phyloP scores from a whole-genome alignment of 2,113 vertebrate species.

The Epinephelus cyanopodus region DNA sequence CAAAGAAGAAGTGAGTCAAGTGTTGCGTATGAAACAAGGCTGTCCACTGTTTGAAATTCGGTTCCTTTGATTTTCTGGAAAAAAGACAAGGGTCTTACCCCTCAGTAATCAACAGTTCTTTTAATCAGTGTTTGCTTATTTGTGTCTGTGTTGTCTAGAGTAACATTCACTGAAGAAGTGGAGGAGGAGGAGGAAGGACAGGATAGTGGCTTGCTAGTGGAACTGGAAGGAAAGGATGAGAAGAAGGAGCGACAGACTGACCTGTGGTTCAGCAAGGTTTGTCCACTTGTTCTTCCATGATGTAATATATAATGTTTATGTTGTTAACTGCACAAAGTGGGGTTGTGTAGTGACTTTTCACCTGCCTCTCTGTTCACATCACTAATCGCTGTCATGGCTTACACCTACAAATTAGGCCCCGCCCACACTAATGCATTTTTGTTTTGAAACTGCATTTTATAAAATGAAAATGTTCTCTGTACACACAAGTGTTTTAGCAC shows the following conservation, averaged over 20 bases:
- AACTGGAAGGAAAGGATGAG: slow-evolving; percentile 89
- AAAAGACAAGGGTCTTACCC: neutral
- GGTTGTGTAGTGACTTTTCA: neutral
- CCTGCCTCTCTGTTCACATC: neutral
- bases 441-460: too few species aligned
- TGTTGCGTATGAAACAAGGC: neutral
- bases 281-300: neutral
- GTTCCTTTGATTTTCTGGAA: neutral
- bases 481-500: too few species aligned
- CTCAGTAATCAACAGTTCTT: neutral
- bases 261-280: slow-evolving; percentile 97
- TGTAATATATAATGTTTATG: neutral
- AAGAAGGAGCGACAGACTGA: slow-evolving; percentile 86
- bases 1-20: slow-evolving; percentile 77
- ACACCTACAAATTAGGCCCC: neutral
- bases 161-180: slow-evolving; percentile 75
- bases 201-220: slow-evolving; percentile 88
- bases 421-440: too few species aligned
- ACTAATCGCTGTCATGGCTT: neutral
- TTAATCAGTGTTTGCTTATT: neutral
- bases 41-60: neutral
- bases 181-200: slow-evolving; percentile 70
- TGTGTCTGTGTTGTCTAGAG: slow-evolving; percentile 64
- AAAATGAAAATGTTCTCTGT: too few species aligned
- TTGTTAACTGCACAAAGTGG: neutral